These are phyloP conservation scores for Diabrotica undecimpunctata DNA, from an alignment of 1,140 invertebrate genomes.

Conservation along the genomic window DNA sequence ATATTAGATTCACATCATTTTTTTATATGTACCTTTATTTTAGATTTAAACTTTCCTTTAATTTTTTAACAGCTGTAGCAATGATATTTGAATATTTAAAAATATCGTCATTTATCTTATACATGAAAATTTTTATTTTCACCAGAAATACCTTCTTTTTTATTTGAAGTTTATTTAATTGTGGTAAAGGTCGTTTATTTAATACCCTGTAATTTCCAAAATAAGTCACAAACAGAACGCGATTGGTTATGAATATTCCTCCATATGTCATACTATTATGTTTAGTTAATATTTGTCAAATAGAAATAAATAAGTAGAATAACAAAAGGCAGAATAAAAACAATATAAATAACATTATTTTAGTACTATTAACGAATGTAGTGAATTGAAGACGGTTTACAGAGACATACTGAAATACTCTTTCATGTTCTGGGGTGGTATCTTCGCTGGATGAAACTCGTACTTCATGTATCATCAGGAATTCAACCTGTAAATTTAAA, in stretches of 20 bases:
- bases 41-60: no score
- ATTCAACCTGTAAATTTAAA: slow-evolving; percentile 35
- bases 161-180: no score
- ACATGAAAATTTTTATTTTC: no score
- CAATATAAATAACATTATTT: slow-evolving; percentile 28
- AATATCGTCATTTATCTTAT: no score
- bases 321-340: slow-evolving; percentile 32
- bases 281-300: slow-evolving; percentile 7
- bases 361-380: slow-evolving; percentile 25
- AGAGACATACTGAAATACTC: slow-evolving; percentile 14
- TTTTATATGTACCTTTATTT: no score
- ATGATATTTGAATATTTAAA: no score
- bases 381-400: slow-evolving; percentile 24
- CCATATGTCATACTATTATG: background rate
- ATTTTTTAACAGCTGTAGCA: no score
- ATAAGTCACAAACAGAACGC: no score
- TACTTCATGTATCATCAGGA: slow-evolving; percentile 35
- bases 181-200: no score
- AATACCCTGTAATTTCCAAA: no score
- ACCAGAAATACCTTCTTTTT: no score
- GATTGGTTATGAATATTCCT: slow-evolving; percentile 15
- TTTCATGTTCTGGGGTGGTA: slow-evolving; percentile 15
- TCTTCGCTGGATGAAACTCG: slow-evolving; percentile 22
- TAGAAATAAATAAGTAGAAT: slow-evolving; percentile 24
- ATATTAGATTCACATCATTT: no score